These are phyloP conservation scores for Odocoileus virginianus DNA, from an alignment of 2,113 vertebrate species.

Conservation along the genomic window DNA sequence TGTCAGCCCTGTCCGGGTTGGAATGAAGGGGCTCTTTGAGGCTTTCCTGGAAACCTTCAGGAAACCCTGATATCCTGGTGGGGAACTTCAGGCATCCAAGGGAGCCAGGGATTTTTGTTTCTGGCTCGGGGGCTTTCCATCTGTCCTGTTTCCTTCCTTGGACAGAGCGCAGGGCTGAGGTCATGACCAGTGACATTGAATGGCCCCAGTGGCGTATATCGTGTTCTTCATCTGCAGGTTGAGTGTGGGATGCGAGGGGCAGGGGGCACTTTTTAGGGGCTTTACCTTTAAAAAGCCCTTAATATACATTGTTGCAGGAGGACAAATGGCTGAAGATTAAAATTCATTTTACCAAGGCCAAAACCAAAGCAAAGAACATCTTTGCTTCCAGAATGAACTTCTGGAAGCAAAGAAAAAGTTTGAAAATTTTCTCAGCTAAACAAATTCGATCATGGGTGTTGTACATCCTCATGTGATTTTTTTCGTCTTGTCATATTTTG, in stretches of 20 bases:
- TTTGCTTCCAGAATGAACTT: too few species aligned
- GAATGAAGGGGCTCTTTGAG: neutral
- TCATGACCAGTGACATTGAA: neutral
- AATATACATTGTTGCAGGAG: neutral
- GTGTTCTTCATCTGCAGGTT: neutral
- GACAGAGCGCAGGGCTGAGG: neutral
- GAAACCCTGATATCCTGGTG: neutral
- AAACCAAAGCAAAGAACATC: neutral
- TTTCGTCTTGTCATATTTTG: neutral
- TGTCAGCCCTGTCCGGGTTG: neutral
- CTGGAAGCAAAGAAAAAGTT: neutral
- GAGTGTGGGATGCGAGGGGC: neutral
- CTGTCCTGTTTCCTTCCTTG: neutral
- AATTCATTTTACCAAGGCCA: neutral
- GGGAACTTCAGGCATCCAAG: neutral
- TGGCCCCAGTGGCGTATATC: rapidly evolving
- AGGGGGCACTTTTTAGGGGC: neutral
- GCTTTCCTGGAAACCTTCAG: neutral
- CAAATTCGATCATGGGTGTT: neutral
- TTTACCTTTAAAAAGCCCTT: neutral
- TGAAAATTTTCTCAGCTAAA: neutral
- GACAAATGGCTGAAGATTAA: neutral
- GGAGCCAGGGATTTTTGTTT: neutral
- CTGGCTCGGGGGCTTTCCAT: neutral
- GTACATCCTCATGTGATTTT: neutral